Conservation (phyloP, 2,113 vertebrate species). For the Lycaon pictus region DNA sequence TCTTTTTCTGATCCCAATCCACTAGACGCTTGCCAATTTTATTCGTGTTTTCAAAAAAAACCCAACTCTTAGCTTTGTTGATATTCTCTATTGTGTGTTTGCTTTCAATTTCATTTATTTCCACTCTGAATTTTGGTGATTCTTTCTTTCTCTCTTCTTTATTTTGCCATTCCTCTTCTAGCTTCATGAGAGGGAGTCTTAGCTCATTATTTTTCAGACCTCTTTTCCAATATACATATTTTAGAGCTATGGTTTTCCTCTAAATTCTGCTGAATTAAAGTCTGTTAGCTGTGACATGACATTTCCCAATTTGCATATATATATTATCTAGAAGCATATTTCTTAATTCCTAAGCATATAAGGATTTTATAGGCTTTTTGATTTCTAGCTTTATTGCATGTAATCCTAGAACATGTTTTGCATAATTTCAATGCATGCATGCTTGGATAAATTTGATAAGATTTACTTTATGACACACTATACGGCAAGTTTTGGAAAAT, state of each 20-base stretch:
- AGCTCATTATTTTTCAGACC: neutral
- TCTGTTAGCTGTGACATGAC: neutral
- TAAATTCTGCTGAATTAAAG: neutral
- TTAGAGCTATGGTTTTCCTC: neutral
- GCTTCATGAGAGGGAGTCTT: neutral
- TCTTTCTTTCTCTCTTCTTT: neutral
- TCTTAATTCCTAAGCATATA: neutral
- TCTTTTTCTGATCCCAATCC: neutral
- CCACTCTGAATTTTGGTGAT: neutral
- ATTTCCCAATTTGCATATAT: neutral
- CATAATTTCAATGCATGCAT: neutral
- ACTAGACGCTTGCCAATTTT: neutral
- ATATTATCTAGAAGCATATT: neutral
- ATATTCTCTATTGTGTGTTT: neutral
- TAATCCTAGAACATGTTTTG: neutral
- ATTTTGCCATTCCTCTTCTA: neutral
- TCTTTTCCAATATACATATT: neutral
- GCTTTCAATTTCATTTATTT: neutral
- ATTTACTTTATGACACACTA: neutral
- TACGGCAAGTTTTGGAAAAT: neutral
- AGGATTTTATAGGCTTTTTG: neutral
- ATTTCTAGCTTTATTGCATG: neutral
- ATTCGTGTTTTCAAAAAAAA: neutral
- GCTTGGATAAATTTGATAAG: neutral
- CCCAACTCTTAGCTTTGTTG: neutral